Conservation (phyloP, 1,140 invertebrate species). For the Helicoverpa zea region DNA sequence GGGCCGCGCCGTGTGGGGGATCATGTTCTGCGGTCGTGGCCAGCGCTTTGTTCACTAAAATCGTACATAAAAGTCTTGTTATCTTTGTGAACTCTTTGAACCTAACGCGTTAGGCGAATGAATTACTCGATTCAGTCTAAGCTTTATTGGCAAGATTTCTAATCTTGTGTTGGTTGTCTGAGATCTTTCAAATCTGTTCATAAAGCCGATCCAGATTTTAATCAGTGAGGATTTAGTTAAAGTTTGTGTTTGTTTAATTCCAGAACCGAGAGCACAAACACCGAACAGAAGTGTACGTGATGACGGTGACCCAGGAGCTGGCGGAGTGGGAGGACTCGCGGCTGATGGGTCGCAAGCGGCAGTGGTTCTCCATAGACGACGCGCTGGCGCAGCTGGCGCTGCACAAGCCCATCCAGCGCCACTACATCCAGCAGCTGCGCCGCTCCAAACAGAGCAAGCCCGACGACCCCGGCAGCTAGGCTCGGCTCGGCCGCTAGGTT, state of each 20-base stretch:
- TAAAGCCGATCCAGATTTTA: neutral
- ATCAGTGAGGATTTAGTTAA: neutral
- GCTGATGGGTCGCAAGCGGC: conserved; percentile 94
- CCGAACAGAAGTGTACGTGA: conserved; percentile 96
- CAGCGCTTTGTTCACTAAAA: conserved; percentile 15
- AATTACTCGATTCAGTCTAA: neutral
- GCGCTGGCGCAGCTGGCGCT: conserved; percentile 94
- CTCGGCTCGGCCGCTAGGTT: conserved; percentile 43
- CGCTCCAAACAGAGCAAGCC: conserved; percentile 86
- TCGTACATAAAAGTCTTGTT: neutral
- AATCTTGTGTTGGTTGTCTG: neutral
- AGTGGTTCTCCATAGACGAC: conserved; percentile 97
- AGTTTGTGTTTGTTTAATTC: conserved; percentile 45
- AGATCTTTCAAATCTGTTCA: neutral
- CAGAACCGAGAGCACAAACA: conserved; percentile 97
- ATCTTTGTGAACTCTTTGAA: conserved; percentile 37
- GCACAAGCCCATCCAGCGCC: conserved; percentile 96
- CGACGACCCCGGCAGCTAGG: conserved; percentile 75
- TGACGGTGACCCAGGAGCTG: conserved; percentile 96
- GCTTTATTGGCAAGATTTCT: neutral
- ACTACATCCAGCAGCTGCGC: conserved; percentile 91
- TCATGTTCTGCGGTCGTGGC: conserved; percentile 26
- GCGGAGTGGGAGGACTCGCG: conserved; percentile 98
- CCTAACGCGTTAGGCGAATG: neutral
- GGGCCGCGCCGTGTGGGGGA: neutral